Base-by-base conservation (phyloP, 2,888 invertebrate species). In the Helleia helle region DNA sequence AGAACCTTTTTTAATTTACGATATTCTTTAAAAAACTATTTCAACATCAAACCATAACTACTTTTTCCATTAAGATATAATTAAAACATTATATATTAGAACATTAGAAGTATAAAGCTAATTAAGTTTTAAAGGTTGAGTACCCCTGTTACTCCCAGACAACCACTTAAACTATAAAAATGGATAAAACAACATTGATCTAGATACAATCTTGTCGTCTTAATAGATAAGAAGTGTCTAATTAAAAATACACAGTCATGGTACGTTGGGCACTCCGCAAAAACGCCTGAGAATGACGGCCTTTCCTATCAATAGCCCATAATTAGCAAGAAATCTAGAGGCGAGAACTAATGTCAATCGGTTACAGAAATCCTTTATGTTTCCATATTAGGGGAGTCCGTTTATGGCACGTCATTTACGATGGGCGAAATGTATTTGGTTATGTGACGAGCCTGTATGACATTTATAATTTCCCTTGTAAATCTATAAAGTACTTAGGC, bases 201-300 rank as follows among this genome's bases (percentile, higher is more conserved):
- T 18, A 34, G 34, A 34, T 34, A 34, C 63, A 63, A 65, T 56
- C 47, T 52, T 61, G 58, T 62, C 51, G 44, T 28, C 47, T 56
- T 51, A 57, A 58, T 56, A 60, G 63, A 66, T 58, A 65, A 62
- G 59, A 48, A 61, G 56, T 46, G 44, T 52, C 52, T 64, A 65
- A 68, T 65, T 68, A 63, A 60, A 61, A 64, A 57, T 59, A 64
- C 55, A 62, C 47, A 46, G 54, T 53, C 49, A 49, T 52, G 55
- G 55, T 54, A 48, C 53, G 56, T 54, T 54, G 48, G 57, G 57
- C 55, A 59, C 41, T 49, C 41, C 42, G 50, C 55, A 71, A 70
- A 69, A 71, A 68, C 39, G 58, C 54, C 12, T 64, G 61, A 56
- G 63, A 65, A 65, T 54, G 50, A 46, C 49, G 51, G 43, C 44